Evolutionary conservation across 1,140 invertebrate species (phyloP).

Genomic region (Panagrolaimus sp.): DNA sequence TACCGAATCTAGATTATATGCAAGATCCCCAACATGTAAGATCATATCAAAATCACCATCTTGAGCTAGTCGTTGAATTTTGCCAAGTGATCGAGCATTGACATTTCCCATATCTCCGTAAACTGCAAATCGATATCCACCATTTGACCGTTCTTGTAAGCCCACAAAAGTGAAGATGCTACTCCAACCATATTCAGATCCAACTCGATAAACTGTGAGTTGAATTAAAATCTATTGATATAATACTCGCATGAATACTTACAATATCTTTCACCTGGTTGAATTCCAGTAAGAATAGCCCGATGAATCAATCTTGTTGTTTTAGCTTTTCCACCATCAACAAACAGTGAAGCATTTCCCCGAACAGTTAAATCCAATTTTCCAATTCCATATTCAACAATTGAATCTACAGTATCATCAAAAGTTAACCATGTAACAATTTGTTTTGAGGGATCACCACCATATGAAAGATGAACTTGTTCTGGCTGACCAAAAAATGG

Average conservation of each 20-base stretch:
- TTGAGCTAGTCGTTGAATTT: conserved; percentile 59
- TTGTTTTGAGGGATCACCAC: conserved; percentile 14
- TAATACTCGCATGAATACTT: not conserved
- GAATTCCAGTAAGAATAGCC: conserved; percentile 18
- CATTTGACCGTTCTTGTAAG: conserved; percentile 52
- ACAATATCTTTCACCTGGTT: conserved; percentile 26
- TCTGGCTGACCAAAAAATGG: conserved; percentile 13
- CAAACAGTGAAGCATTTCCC: conserved; percentile 14
- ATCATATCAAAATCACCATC: conserved; percentile 61
- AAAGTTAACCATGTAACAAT: conserved; percentile 27
- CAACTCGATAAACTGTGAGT: conserved; percentile 23
- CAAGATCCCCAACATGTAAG: conserved; percentile 60
- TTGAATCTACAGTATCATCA: conserved; percentile 21
- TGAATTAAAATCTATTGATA: not conserved
- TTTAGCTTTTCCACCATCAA: conserved; percentile 9
- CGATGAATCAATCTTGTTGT: conserved; percentile 22
- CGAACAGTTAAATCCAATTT: conserved; percentile 9
- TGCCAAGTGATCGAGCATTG: conserved; percentile 61
- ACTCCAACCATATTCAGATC: conserved; percentile 57
- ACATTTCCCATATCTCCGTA: conserved; percentile 63
- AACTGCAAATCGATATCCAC: conserved; percentile 60
- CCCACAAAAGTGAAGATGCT: conserved; percentile 59
- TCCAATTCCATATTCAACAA: conserved; percentile 23
- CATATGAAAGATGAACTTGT: conserved; percentile 14
- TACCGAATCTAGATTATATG: conserved; percentile 60